Evolutionary conservation across 2,797 vertebrate genomes (phyloP), one percentile per base, ranked within the genome.

Genomic region (Threskiornis aethiopicus): DNA sequence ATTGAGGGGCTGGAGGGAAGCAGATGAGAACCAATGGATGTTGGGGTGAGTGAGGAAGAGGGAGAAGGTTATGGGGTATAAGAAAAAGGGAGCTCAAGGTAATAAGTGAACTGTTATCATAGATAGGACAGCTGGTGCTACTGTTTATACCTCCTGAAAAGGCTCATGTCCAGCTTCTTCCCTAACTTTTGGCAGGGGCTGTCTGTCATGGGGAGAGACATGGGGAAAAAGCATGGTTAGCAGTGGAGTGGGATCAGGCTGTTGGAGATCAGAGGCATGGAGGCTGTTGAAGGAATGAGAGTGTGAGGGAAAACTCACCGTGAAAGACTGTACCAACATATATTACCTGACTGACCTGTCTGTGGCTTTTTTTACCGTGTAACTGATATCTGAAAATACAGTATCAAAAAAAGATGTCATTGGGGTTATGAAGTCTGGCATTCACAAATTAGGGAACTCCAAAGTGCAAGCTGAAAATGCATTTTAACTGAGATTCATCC

Each of bases 291-390:
- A 57, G 37, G 44, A 62, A 29, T 51, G 16, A 62, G 12, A 26
- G 5, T 22, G 11, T 7, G 17, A 26, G n/a, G 12, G 22, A 16
- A 76, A 54, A 76, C 31, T 71, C 46, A 54, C 15, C 8, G 2
- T 33, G 20, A 52, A 69, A 70, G 39, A 31, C 37, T 49, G 22
- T 37, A 35, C 33, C 49, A 73, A 42, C 9, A 28, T 31, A 25
- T 44, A 49, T 55, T 65, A 55, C 18, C 16, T 1, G 4, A 65
- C 57, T 46, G 29, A 79, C 6, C 13, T 26, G 42, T 71, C 18
- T 3, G 0, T 9, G 29, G 17, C 4, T 1, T 8, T 35, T 41
- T 85, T 64, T 47, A n/a, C 6, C 2, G 0, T 49, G 29, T 18
- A 81, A 58, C 28, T 59, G 24, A 13, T 54, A 70, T 13, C 67